Conservation (phyloP, 1,140 invertebrate species). For the Achatina immaculata region DNA sequence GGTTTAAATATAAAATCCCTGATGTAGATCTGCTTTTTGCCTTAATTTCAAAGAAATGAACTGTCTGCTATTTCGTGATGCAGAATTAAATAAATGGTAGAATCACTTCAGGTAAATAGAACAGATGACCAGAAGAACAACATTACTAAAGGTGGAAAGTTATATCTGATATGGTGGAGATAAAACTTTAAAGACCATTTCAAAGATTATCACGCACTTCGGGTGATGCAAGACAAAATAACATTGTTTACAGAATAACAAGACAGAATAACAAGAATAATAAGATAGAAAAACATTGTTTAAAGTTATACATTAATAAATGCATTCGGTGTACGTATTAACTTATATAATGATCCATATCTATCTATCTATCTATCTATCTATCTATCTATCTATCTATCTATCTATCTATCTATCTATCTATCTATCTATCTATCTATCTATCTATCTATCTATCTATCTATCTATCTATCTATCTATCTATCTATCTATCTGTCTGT, state of each 20-base stretch:
- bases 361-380: neutral
- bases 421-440: slow-evolving; percentile 7
- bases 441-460: slow-evolving; percentile 5
- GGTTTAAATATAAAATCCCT: too few relatives aligned
- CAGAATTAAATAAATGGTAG: too few relatives aligned
- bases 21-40: too few relatives aligned
- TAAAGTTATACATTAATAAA: neutral
- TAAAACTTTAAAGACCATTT: neutral
- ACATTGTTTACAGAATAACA: neutral
- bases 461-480: neutral
- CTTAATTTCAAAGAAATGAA: too few relatives aligned
- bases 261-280: too few relatives aligned
- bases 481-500: neutral
- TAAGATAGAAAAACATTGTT: neutral
- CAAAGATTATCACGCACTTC: neutral
- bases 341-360: neutral
- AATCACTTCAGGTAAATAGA: too few relatives aligned
- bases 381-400: slow-evolving; percentile 1
- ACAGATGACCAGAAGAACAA: too few relatives aligned
- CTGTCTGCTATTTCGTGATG: too few relatives aligned
- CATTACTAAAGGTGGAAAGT: too few relatives aligned
- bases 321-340: neutral
- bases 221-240: neutral
- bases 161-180: neutral
- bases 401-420: slow-evolving; percentile 5